phyloP scores from a whole-genome alignment of 2,113 vertebrate species.

The Oreamnos americanus region DNA sequence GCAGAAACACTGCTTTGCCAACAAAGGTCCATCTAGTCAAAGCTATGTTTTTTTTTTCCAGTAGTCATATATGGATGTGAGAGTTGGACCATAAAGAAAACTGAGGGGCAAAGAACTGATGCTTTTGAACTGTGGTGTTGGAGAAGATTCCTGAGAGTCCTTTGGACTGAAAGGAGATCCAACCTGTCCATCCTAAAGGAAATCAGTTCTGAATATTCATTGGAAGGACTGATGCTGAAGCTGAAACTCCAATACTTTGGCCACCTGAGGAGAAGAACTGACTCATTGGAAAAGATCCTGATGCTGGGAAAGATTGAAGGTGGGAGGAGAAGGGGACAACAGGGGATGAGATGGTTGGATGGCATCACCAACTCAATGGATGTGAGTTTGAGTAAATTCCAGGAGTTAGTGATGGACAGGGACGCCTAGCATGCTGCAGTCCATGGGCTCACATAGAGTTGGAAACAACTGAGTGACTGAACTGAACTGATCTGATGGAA shows the following conservation, averaged over 20 bases:
- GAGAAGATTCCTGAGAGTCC: neutral
- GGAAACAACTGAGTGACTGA: neutral
- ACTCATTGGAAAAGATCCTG: neutral
- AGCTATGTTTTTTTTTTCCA: neutral
- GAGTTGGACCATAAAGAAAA: neutral
- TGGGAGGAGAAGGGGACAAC: neutral
- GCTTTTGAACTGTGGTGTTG: neutral
- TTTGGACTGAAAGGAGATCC: neutral
- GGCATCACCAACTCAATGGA: neutral
- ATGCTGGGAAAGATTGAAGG: neutral
- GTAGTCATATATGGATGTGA: neutral
- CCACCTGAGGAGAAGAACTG: neutral
- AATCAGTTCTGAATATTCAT: neutral
- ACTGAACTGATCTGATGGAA: neutral
- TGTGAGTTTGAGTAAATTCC: neutral
- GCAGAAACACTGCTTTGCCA: neutral
- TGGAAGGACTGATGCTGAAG: neutral
- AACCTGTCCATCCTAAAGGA: neutral
- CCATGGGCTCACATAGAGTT: neutral
- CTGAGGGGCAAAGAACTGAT: neutral
- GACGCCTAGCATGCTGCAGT: neutral
- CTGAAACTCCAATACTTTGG: neutral
- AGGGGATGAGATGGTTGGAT: neutral
- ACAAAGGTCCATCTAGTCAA: neutral
- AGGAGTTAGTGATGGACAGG: neutral